Percentiles rank a stretch among this genome's conserved stretches.
Evolutionary conservation across 2,797 vertebrate genomes (phyloP).

Genomic region (Macrochelys suwanniensis): DNA sequence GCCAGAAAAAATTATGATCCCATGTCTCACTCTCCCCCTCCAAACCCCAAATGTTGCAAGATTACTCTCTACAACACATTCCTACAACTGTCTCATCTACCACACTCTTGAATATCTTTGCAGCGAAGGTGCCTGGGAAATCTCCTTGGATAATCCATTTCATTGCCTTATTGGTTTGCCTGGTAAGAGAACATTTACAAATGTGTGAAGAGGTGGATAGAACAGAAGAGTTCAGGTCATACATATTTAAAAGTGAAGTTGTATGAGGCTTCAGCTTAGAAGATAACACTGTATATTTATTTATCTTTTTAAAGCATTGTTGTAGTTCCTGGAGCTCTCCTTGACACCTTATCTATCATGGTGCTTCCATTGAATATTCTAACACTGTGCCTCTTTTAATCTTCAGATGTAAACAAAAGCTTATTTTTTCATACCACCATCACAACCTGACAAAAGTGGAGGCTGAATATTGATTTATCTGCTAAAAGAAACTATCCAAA

Average conservation of each 20-base stretch:
- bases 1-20: not conserved
- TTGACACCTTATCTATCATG: constrained; percentile 81
- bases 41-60: not conserved
- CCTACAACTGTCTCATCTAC: rapidly evolving
- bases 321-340: constrained; percentile 76
- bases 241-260: constrained; percentile 81
- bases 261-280: constrained; percentile 63
- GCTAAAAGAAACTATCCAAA: constrained; percentile 67
- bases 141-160: constrained; percentile 36
- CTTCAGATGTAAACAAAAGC: constrained; percentile 81
- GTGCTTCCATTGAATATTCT: constrained; percentile 77
- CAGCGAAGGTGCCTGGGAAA: not conserved
- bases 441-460: constrained; percentile 73
- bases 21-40: not conserved
- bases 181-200: constrained; percentile 62
- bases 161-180: not conserved
- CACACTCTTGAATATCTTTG: not conserved
- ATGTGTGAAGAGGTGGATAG: constrained; percentile 45
- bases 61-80: not conserved
- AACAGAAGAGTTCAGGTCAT: constrained; percentile 68
- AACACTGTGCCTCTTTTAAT: constrained; percentile 78
- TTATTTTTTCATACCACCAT: constrained; percentile 62
- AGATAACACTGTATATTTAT: constrained; percentile 78
- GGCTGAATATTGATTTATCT: constrained; percentile 75
- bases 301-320: constrained; percentile 77